phyloP scores from a whole-genome alignment of 2,888 invertebrate genomes.

The Eupithecia abbreviata region DNA sequence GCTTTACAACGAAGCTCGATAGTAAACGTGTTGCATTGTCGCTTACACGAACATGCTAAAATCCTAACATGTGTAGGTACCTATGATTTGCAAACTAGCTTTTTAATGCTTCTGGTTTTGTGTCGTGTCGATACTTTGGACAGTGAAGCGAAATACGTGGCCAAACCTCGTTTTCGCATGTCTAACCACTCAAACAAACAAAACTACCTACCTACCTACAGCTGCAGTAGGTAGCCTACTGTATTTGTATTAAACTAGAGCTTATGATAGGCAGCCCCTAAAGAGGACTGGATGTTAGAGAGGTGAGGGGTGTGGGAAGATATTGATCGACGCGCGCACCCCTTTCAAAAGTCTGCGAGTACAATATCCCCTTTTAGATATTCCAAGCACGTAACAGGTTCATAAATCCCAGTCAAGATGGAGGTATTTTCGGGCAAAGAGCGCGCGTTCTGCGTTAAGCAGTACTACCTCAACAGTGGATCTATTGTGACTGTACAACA shows the following conservation, averaged over 20 bases:
- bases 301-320: background rate
- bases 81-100: background rate
- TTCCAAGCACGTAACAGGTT: background rate
- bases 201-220: background rate
- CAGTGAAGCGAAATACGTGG: background rate
- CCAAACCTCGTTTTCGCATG: background rate
- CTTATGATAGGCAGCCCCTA: background rate
- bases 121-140: background rate
- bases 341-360: no score
- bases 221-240: background rate
- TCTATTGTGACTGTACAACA: slow-evolving; percentile 24
- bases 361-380: background rate
- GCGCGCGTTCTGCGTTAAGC: slow-evolving; percentile 24
- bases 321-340: slow-evolving; percentile 24
- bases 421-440: slow-evolving; percentile 23
- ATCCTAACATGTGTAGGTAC: no score
- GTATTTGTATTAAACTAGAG: background rate
- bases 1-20: background rate
- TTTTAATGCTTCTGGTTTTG: background rate
- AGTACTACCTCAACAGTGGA: slow-evolving; percentile 24
- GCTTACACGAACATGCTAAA: no score
- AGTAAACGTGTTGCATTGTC: background rate
- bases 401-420: slow-evolving; percentile 14
- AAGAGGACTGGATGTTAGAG: background rate
- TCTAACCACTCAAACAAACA: background rate